phyloP scores from a whole-genome alignment of 2,797 vertebrate species.

The Podargus strigoides region DNA sequence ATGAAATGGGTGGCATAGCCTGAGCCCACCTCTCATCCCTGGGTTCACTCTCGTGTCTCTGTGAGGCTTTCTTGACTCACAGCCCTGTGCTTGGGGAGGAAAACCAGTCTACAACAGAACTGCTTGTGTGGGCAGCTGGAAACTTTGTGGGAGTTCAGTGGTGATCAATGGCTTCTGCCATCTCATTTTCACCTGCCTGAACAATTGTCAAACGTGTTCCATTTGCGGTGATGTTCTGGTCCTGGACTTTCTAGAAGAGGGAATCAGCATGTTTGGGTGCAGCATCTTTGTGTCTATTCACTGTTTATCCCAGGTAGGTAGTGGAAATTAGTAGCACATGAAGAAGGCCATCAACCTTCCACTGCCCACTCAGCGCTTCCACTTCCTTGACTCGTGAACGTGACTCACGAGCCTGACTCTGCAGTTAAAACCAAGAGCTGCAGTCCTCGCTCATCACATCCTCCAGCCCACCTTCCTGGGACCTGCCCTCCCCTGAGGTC shows the following conservation, averaged over 20 bases:
- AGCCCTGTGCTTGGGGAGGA: background rate
- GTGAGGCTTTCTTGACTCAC: background rate
- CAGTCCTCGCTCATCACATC: background rate
- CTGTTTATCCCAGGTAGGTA: background rate
- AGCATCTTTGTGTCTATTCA: background rate
- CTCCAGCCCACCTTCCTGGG: background rate
- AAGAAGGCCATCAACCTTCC: background rate
- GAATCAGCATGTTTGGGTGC: background rate
- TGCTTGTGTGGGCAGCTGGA: conserved; percentile 22
- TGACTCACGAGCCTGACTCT: background rate
- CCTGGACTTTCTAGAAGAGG: background rate
- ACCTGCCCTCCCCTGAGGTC: background rate
- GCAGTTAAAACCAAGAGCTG: background rate
- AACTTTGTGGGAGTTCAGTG: background rate
- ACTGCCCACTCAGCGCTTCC: background rate
- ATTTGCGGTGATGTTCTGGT: background rate
- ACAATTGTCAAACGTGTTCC: background rate
- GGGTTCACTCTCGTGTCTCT: background rate
- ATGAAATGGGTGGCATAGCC: background rate
- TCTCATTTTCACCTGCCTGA: background rate
- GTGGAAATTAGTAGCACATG: background rate
- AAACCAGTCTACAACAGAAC: background rate
- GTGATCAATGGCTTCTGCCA: background rate
- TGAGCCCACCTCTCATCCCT: background rate
- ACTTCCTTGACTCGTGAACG: rapidly evolving